phyloP scores from a whole-genome alignment of 2,797 vertebrate species.

The Amblyraja radiata region DNA sequence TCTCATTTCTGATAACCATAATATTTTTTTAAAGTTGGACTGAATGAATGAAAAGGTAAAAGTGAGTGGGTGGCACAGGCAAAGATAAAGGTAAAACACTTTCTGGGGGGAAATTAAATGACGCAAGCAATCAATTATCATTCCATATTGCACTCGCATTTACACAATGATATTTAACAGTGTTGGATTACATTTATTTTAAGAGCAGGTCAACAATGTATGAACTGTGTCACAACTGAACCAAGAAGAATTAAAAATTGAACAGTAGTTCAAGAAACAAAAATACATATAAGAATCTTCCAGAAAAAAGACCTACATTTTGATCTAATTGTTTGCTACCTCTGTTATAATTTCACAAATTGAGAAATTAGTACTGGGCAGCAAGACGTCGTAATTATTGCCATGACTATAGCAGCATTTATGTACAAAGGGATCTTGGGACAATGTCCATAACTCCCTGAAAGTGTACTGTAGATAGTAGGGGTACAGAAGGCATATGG shows the following conservation, averaged over 20 bases:
- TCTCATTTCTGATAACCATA: not conserved
- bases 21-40: not conserved
- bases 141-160: not conserved
- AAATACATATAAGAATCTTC: not conserved
- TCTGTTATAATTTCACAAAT: not conserved
- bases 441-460: too few relatives aligned
- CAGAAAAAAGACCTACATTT: not conserved
- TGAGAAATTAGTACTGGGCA: not conserved
- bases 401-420: too few relatives aligned
- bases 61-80: too few relatives aligned
- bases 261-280: not conserved
- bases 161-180: not conserved
- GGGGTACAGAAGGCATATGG: too few relatives aligned
- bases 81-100: not conserved
- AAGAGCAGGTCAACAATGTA: not conserved
- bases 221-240: not conserved
- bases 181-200: not conserved
- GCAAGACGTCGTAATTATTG: not conserved
- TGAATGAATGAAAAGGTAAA: not conserved
- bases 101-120: not conserved
- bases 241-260: not conserved
- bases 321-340: not conserved
- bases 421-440: too few relatives aligned
- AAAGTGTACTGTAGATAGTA: too few relatives aligned
- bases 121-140: not conserved